Conservation (phyloP, 2,888 invertebrate species). For the Leptinotarsa rubiginosa region DNA sequence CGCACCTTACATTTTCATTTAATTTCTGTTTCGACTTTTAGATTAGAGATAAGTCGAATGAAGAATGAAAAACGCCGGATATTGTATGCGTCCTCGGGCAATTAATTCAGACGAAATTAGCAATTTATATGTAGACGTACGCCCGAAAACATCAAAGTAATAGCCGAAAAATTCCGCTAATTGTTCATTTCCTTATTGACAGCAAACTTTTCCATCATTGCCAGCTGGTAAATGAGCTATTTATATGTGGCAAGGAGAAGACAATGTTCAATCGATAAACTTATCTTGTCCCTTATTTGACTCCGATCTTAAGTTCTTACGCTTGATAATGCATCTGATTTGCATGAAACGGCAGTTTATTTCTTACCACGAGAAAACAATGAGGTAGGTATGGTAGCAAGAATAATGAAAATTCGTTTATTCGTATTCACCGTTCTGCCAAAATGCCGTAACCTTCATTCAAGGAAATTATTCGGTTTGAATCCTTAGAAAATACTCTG, state of each 20-base stretch:
- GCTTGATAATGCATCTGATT: neutral
- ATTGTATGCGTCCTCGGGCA: neutral
- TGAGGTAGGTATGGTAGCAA: no score
- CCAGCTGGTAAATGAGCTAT: neutral
- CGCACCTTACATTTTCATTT: neutral
- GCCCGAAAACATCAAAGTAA: neutral
- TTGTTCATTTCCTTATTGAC: constrained; percentile 5
- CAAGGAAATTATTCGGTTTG: no score
- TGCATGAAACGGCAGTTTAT: neutral
- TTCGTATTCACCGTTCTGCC: no score
- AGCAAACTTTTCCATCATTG: neutral
- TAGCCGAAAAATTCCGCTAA: constrained; percentile 5
- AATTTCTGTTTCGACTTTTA: neutral
- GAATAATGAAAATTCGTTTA: no score
- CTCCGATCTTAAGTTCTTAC: neutral
- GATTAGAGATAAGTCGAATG: neutral
- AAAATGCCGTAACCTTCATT: no score
- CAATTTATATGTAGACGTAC: neutral
- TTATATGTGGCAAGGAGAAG: constrained; percentile 1
- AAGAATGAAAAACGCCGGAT: neutral
- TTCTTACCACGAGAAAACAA: no score
- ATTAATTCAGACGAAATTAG: neutral
- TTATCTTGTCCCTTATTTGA: neutral
- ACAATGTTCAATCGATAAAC: neutral
- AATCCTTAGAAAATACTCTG: no score